phyloP scores from a whole-genome alignment of 1,140 invertebrate species.

The Carcinoscorpius rotundicauda region DNA sequence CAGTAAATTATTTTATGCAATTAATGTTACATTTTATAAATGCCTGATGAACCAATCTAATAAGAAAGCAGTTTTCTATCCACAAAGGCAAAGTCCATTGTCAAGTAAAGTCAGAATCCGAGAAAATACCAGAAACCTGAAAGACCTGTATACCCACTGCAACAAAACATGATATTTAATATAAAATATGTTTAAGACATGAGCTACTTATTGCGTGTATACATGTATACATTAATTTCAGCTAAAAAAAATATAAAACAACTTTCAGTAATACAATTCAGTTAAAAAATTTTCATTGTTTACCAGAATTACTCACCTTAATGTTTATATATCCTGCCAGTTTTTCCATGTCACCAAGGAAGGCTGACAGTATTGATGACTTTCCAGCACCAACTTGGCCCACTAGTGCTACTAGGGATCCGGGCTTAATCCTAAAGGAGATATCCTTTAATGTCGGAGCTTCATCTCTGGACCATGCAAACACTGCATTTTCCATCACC shows the following conservation, averaged over 20 bases:
- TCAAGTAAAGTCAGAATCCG: no score
- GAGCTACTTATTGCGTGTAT: background rate
- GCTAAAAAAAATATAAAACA: no score
- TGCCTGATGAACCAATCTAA: no score
- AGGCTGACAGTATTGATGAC: conserved; percentile 33
- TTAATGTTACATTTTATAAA: no score
- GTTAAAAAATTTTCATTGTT: no score
- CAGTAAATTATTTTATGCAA: no score
- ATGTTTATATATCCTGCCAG: conserved; percentile 7
- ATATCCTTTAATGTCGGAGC: conserved; percentile 16
- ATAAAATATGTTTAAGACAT: background rate
- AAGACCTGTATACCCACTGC: background rate
- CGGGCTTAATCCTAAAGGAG: conserved; percentile 14
- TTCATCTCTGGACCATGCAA: conserved; percentile 22
- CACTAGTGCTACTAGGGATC: conserved; percentile 34
- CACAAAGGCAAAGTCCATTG: no score
- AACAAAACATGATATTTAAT: background rate
- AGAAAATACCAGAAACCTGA: no score
- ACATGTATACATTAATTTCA: no score
- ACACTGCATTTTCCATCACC: conserved; percentile 18
- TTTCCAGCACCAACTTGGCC: conserved; percentile 40
- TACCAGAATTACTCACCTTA: background rate
- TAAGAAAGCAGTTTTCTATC: no score
- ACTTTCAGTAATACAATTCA: no score
- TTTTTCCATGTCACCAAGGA: conserved; percentile 29